Percentiles rank a stretch among this genome's conserved stretches.
These are phyloP conservation scores for Eupithecia subfuscata DNA, from an alignment of 2,888 invertebrate species.

Conservation along the genomic window DNA sequence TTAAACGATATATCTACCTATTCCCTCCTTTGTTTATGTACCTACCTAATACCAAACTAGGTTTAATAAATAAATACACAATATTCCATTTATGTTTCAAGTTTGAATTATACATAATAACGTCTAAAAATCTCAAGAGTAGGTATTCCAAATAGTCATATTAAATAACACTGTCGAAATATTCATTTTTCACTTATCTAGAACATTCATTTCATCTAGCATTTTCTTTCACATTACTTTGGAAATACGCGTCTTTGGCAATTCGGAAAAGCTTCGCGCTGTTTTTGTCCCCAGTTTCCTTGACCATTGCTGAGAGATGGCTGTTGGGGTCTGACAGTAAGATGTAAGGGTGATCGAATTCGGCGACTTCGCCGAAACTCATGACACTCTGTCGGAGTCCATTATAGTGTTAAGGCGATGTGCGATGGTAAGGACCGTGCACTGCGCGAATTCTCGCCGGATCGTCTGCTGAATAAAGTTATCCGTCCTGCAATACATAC, in stretches of 20 bases:
- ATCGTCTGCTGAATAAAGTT: conserved; percentile 93
- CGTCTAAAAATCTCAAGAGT: neutral
- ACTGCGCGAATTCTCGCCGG: conserved; percentile 89
- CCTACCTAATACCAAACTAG: neutral
- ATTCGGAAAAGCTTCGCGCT: conserved; percentile 75
- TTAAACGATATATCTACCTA: neutral
- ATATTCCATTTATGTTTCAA: neutral
- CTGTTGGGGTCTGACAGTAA: conserved; percentile 81
- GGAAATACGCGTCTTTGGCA: conserved; percentile 76
- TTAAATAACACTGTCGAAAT: neutral
- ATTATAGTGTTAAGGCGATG: conserved; percentile 96
- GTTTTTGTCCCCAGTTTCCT: conserved; percentile 84
- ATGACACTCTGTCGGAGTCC: conserved; percentile 93
- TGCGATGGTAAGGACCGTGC: conserved; percentile 95
- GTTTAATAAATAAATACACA: neutral
- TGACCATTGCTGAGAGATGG: conserved; percentile 83
- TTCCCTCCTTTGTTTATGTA: neutral
- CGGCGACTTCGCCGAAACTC: conserved; percentile 84
- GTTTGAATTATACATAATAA: neutral
- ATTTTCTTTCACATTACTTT: conserved; percentile 67
- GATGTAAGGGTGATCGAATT: conserved; percentile 87
- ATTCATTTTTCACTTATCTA: neutral
- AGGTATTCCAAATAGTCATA: neutral
- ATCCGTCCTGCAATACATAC: conserved; percentile 85
- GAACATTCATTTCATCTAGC: conserved; percentile 51